phyloP scores from a whole-genome alignment of 2,888 invertebrate genomes.

The Chironomus tentans region DNA sequence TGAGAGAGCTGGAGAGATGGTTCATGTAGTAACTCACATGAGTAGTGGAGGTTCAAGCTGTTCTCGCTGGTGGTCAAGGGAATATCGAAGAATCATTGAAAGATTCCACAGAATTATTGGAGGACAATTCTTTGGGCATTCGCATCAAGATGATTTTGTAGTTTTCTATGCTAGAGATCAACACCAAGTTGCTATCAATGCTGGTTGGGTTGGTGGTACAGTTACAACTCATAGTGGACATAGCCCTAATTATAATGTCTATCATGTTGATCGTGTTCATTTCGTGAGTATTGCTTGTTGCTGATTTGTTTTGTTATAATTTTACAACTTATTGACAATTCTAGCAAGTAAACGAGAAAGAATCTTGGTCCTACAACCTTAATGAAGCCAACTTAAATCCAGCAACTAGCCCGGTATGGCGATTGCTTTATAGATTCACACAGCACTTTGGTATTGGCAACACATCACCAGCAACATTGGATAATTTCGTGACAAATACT shows the following conservation, averaged over 20 bases:
- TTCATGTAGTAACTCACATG: constrained; percentile 77
- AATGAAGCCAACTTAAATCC: constrained; percentile 59
- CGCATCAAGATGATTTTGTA: constrained; percentile 65
- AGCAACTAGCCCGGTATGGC: constrained; percentile 54
- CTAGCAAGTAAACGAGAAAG: constrained; percentile 56
- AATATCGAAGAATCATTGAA: constrained; percentile 57
- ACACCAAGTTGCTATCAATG: constrained; percentile 25
- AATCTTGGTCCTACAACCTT: constrained; percentile 66
- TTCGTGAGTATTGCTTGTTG: constrained; percentile 45
- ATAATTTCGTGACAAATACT: constrained; percentile 46
- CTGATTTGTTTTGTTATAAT: background rate
- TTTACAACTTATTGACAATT: background rate
- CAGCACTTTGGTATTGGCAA: constrained; percentile 53
- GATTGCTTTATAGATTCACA: constrained; percentile 42
- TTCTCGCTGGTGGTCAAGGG: constrained; percentile 59
- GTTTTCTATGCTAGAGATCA: constrained; percentile 53
- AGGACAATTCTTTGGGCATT: constrained; percentile 76
- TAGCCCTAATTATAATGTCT: constrained; percentile 75
- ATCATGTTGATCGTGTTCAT: constrained; percentile 52
- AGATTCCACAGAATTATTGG: constrained; percentile 65
- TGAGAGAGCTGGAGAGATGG: constrained; percentile 62
- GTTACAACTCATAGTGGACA: constrained; percentile 61
- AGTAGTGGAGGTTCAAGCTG: constrained; percentile 64
- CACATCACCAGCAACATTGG: constrained; percentile 53
- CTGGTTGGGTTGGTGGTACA: constrained; percentile 59